Evolutionary conservation across 2,113 vertebrate genomes (phyloP), one percentile per base, ranked within the genome.

Genomic region (Platysternon megacephalum): DNA sequence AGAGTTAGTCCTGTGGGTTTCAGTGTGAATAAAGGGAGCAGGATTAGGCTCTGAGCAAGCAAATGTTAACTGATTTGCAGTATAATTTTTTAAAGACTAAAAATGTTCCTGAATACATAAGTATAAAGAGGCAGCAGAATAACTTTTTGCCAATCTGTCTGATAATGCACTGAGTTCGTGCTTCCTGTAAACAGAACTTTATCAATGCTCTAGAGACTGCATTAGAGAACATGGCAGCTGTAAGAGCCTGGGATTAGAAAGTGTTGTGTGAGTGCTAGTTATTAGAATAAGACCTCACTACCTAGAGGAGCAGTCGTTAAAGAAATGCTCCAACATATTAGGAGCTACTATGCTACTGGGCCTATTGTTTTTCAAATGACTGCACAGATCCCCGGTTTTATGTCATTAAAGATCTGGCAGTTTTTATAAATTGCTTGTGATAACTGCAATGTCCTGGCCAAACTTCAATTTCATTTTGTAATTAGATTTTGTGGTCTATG

Each of bases 81-180:
- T 74, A 74, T 74, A 81, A 53, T 86, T 13, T 44, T 93, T 95
- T 79, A 91, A 84, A 90, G 8, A 24, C 61, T 91, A 91, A 94
- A 49, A 94, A 74, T 91, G 55, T 29, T 86, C 21, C 56, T 93
- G 87, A 91, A 68, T n/a, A n/a, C 53, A 76, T 46, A 26, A 42
- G 81, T 26, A 21, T 65, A 83, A 68, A 83, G 76, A 85, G 48
- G 80, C 56, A 58, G 65, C 61, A 19, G 72, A 93, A 12, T 0
- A 1, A 0, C 0, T 61, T 92, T 95, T 94, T 32, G 72, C 29
- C 32, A 32, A 29, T 19, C 44, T 79, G 82, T 81, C 84, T 87
- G 42, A 56, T 61, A 79, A 81, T 8, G 46, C 32, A 5, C 26
- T 95, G 78, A 65, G 26, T 51, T 39, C 52, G 7, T 85, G 86